Percentiles rank a stretch among this genome's conserved stretches.
Conservation (phyloP, 2,888 invertebrate genomes). For the Napeogenes sylphis region DNA sequence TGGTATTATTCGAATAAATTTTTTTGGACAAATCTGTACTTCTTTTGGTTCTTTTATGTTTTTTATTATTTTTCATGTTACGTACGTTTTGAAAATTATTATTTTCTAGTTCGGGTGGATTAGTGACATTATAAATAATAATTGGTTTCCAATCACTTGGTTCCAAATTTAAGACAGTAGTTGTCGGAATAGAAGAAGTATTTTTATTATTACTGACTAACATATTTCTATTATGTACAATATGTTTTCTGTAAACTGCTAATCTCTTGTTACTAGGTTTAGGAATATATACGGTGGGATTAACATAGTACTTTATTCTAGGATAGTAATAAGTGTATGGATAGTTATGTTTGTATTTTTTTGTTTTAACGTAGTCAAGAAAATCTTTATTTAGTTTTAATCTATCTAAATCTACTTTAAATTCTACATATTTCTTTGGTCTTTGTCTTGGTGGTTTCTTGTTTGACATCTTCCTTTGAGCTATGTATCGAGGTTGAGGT, state of each 20-base stretch:
- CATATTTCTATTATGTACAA: constrained; percentile 37
- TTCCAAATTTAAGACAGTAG: constrained; percentile 28
- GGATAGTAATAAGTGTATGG: constrained; percentile 67
- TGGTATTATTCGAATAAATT: constrained; percentile 5
- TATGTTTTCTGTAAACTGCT: constrained; percentile 46
- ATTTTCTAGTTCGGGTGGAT: constrained; percentile 29
- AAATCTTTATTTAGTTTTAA: constrained; percentile 68
- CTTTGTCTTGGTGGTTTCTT: constrained; percentile 46
- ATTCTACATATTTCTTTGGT: constrained; percentile 64
- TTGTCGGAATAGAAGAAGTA: constrained; percentile 28
- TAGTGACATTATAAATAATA: constrained; percentile 43
- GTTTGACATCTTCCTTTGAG: constrained; percentile 63
- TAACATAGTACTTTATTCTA: constrained; percentile 61
- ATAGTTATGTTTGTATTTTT: constrained; percentile 70
- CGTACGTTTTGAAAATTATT: constrained; percentile 35
- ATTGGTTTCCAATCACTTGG: constrained; percentile 65
- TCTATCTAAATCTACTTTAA: constrained; percentile 63
- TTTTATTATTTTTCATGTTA: constrained; percentile 41
- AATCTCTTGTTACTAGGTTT: constrained; percentile 58
- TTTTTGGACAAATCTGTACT: constrained; percentile 29
- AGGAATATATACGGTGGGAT: constrained; percentile 50
- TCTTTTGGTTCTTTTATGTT: constrained; percentile 47
- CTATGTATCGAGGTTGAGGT: constrained; percentile 66
- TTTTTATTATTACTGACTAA: constrained; percentile 31
- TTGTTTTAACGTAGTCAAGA: constrained; percentile 65